Base-by-base conservation (phyloP, 2,888 invertebrate species). In the Watsonalla binaria region DNA sequence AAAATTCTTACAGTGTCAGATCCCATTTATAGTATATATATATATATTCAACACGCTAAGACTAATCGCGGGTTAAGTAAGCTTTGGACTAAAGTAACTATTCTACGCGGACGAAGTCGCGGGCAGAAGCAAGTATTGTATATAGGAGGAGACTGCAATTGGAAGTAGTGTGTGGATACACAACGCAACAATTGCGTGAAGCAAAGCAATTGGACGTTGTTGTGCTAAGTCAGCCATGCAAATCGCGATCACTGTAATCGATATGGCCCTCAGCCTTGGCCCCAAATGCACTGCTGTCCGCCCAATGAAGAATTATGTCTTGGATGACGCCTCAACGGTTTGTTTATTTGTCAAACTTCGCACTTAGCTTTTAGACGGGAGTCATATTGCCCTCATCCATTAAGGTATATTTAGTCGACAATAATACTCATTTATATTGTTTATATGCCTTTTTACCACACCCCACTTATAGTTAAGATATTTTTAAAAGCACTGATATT, bases 261-360 rank as follows among this genome's bases (percentile, higher is more conserved):
- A 86, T 85, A 83, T 74, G 75, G 69, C 74, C 69, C 70, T 66
- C 63, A 66, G 68, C 87, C 86, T 85, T 86, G 87, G 81, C 86
- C 85, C 81, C 80, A 80, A 86, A 86, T 82, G 80, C 82, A 78
- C 59, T 61, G 66, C 76, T 76, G 78, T 76, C 78, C 69, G 54
- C 66, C 54, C 75, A 77, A 85, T 84, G 83, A 83, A 84, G 84
- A 84, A 76, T 83, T 72, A 85, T 84, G 79, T 76, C 72, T 68
- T 60, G 65, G 61, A 68, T 69, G 72, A 73, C 70, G 70, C 67
- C 65, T 63, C 61, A 62, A 62, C 58, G 60, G 64, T 70, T 70
- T 69, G 68, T 73, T 75, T 75, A 71, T 76, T 70, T 71, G 67
- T 76, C 71, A 72, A 73, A 74, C 76, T 76, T 77, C 76, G 70